Evolutionary conservation across 2,113 vertebrate genomes (phyloP).

Genomic region (Lepidothrix coronata): DNA sequence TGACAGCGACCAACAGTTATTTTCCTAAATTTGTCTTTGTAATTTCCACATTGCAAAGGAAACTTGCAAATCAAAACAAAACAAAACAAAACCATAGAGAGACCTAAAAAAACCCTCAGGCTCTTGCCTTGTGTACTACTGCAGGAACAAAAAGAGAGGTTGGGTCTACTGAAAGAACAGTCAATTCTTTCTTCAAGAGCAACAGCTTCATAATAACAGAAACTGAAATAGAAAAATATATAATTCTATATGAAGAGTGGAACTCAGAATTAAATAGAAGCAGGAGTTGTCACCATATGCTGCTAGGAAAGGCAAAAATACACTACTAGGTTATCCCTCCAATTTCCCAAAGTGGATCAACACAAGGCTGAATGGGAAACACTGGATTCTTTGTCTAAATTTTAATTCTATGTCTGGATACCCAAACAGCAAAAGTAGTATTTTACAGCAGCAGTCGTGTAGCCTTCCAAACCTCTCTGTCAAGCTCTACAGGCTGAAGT

Average conservation of each 20-base stretch:
- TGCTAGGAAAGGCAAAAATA: neutral
- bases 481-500: neutral
- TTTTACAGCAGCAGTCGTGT: neutral
- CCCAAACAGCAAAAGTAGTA: neutral
- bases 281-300: neutral
- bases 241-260: neutral
- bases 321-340: neutral
- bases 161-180: neutral
- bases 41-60: neutral
- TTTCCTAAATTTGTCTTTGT: neutral
- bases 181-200: neutral
- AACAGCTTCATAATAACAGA: neutral
- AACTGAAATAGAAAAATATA: neutral
- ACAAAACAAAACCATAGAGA: neutral
- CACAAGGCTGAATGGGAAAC: neutral
- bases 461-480: neutral
- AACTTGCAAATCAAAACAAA: neutral
- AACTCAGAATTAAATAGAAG: neutral
- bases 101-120: rapidly evolving
- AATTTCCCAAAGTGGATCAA: neutral
- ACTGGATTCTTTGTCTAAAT: neutral
- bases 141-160: neutral
- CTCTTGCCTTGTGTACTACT: neutral
- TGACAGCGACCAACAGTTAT: neutral
- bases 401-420: neutral